Evolutionary conservation across 2,113 vertebrate genomes (phyloP).

Genomic region (Anarrhichthys ocellatus): DNA sequence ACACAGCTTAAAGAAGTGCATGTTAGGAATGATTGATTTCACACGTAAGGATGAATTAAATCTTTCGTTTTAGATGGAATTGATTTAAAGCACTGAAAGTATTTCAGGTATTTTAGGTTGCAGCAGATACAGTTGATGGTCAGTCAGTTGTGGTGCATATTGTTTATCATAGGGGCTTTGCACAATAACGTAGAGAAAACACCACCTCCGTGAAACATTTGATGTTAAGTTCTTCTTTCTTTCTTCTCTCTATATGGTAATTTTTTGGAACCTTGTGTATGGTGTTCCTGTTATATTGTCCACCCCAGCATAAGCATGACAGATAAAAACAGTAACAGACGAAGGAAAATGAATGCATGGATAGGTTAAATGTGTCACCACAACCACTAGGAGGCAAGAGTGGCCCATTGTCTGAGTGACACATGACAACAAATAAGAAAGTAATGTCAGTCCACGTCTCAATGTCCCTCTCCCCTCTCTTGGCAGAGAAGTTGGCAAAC

Average conservation of each 20-base stretch:
- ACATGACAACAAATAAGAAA: background rate
- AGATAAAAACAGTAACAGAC: constrained; percentile 14
- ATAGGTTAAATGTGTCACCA: constrained; percentile 16
- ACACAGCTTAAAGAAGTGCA: background rate
- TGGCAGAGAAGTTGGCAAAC: constrained; percentile 37
- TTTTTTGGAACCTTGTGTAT: background rate
- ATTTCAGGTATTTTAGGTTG: background rate
- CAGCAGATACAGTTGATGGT: background rate
- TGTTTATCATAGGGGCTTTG: background rate
- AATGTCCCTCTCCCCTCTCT: background rate
- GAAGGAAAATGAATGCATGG: background rate
- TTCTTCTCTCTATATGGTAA: background rate
- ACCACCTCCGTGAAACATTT: background rate
- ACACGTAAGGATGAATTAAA: background rate
- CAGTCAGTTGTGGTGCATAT: background rate
- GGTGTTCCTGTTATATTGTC: constrained; percentile 3
- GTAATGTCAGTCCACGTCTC: background rate
- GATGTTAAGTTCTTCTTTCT: background rate
- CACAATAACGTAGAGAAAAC: constrained; percentile 1
- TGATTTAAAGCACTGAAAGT: background rate
- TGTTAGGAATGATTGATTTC: background rate
- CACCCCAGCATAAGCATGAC: background rate
- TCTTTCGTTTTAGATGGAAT: too few species aligned
- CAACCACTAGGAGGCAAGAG: constrained; percentile 69
- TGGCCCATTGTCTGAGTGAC: constrained; percentile 9